Conservation (phyloP, 2,797 vertebrate genomes). For the Fundulus diaphanus region DNA sequence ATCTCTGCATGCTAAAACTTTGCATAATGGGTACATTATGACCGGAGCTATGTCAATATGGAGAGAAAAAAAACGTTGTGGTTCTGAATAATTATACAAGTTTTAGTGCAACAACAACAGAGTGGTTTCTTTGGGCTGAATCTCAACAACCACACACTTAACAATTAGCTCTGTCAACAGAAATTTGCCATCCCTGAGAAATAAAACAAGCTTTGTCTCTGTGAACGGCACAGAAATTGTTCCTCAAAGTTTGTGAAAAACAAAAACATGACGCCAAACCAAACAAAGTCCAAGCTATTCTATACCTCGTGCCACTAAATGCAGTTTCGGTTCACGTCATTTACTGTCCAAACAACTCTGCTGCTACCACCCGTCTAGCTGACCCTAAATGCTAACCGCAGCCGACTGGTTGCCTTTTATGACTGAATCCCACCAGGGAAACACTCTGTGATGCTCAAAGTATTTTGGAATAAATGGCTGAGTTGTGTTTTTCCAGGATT, state of each 20-base stretch:
- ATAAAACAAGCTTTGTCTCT: conserved; percentile 74
- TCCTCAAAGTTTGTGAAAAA: conserved; percentile 69
- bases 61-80: conserved; percentile 53
- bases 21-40: conserved; percentile 72
- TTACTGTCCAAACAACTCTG: conserved; percentile 71
- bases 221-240: conserved; percentile 70
- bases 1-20: conserved; percentile 44
- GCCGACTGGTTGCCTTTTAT: conserved; percentile 63
- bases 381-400: conserved; percentile 69
- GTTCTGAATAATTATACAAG: conserved; percentile 67
- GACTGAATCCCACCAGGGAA: conserved; percentile 59
- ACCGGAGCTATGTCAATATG: conserved; percentile 53
- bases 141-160: conserved; percentile 83
- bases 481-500: conserved; percentile 80
- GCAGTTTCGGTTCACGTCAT: conserved; percentile 67
- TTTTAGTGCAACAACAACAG: conserved; percentile 74
- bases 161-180: conserved; percentile 82
- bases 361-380: conserved; percentile 60
- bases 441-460: conserved; percentile 60
- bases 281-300: conserved; percentile 70
- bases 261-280: conserved; percentile 66
- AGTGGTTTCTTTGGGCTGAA: conserved; percentile 70
- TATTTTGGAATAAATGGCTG: conserved; percentile 66
- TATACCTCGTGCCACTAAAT: conserved; percentile 63
- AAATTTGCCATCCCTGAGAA: conserved; percentile 72